Percentiles rank a stretch among this genome's conserved stretches.
Conservation (phyloP, 2,113 vertebrate genomes). For the Hemichromis elongatus region DNA sequence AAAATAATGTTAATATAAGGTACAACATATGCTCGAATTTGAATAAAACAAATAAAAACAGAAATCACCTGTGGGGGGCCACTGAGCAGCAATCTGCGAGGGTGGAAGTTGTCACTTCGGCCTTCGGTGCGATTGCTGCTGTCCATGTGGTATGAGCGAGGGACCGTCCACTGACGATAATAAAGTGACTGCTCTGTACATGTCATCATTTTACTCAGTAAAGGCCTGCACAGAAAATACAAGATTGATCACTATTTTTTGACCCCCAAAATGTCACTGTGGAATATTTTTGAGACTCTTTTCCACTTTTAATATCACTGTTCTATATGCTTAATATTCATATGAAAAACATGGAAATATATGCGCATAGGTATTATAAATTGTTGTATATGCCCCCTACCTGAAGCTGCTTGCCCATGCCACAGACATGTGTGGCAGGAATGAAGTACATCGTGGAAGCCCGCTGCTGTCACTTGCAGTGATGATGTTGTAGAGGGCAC, state of each 20-base stretch:
- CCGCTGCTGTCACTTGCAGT: slow-evolving; percentile 85
- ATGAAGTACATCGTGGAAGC: slow-evolving; percentile 89
- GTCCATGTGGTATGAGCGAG: slow-evolving; percentile 91
- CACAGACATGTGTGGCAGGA: slow-evolving; percentile 88
- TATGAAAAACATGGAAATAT: neutral
- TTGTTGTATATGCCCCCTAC: slow-evolving; percentile 13
- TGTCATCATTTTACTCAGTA: slow-evolving; percentile 95
- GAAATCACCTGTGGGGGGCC: slow-evolving; percentile 89
- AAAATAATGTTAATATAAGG: neutral
- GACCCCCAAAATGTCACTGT: neutral
- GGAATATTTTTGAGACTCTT: neutral
- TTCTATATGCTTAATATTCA: neutral
- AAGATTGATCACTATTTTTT: neutral
- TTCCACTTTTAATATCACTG: neutral
- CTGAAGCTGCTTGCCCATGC: slow-evolving; percentile 93
- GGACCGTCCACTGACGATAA: slow-evolving; percentile 94
- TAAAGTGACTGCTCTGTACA: slow-evolving; percentile 96
- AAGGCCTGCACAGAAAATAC: slow-evolving; percentile 65
- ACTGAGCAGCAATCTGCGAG: slow-evolving; percentile 89
- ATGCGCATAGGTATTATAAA: neutral
- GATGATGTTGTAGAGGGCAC: slow-evolving; percentile 85
- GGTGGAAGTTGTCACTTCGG: slow-evolving; percentile 87
- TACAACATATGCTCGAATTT: neutral
- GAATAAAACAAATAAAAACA: neutral
- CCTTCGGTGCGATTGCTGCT: slow-evolving; percentile 85